These are phyloP conservation scores for Epistrophe eligans DNA, from an alignment of 2,888 invertebrate genomes.

Conservation along the genomic window DNA sequence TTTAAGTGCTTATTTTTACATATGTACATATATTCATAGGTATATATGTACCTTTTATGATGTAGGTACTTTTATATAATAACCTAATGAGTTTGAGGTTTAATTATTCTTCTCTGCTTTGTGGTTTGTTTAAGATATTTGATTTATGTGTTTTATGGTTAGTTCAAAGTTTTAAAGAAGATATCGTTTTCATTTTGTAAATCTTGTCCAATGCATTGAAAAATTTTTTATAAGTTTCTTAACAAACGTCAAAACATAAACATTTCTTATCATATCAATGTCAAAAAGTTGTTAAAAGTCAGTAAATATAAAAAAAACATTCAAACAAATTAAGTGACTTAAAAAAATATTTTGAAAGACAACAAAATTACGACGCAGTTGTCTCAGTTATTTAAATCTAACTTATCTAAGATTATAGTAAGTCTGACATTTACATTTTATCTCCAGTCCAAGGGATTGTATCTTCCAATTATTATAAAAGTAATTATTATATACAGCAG, in stretches of 20 bases:
- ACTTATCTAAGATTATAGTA: constrained; percentile 18
- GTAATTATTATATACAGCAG: neutral
- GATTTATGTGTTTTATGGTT: neutral
- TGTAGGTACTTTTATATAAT: neutral
- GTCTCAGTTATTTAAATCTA: constrained; percentile 15
- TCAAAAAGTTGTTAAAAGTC: neutral
- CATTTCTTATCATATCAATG: constrained; percentile 22
- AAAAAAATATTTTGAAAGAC: neutral
- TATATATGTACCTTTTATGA: neutral
- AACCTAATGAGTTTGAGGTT: neutral
- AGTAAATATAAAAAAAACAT: constrained; percentile 1
- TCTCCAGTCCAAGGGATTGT: constrained; percentile 9
- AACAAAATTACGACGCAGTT: constrained; percentile 26
- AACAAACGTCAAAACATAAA: neutral
- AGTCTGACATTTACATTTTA: constrained; percentile 30
- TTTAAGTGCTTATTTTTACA: neutral
- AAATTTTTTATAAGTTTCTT: no score
- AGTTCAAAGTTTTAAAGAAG: neutral
- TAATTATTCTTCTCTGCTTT: neutral
- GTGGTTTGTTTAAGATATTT: neutral
- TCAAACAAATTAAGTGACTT: neutral
- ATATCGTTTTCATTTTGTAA: neutral
- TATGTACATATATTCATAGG: no score
- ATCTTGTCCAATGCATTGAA: neutral
- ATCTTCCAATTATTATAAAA: constrained; percentile 1